These are phyloP conservation scores for Deladenus siricidicola DNA, from an alignment of 2,888 invertebrate genomes.

Conservation along the genomic window DNA sequence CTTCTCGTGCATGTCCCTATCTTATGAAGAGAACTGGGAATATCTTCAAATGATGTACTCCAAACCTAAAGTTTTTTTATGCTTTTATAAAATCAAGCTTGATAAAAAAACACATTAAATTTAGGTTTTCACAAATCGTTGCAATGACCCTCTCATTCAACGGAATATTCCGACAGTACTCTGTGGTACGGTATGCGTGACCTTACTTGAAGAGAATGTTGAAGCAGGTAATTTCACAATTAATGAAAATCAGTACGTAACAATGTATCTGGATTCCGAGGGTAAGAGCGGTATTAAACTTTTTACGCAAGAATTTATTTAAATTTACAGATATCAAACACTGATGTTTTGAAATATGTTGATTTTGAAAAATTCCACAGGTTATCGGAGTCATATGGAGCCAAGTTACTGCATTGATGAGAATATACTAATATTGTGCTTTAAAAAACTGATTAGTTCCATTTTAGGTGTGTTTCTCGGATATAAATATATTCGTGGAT, in stretches of 20 bases:
- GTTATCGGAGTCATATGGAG: too few species aligned
- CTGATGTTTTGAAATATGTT: too few species aligned
- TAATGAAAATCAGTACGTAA: too few species aligned
- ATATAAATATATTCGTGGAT: constrained; percentile 52
- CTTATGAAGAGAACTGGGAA: constrained; percentile 47
- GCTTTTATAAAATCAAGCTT: too few species aligned
- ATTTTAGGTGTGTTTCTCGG: constrained; percentile 53
- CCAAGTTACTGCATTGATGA: too few species aligned
- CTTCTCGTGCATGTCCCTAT: constrained; percentile 49
- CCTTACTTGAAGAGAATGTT: constrained; percentile 40
- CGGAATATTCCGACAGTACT: constrained; percentile 40
- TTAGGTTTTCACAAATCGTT: constrained; percentile 49
- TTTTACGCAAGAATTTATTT: not conserved
- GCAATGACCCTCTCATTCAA: constrained; percentile 38
- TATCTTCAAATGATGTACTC: constrained; percentile 43
- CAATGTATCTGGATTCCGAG: too few species aligned
- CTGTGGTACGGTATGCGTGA: constrained; percentile 35
- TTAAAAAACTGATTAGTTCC: too few species aligned
- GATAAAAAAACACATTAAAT: too few species aligned
- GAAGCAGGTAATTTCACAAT: constrained; percentile 53
- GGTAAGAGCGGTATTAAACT: not conserved
- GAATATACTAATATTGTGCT: too few species aligned
- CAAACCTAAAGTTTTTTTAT: constrained; percentile 38
- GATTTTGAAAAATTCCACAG: too few species aligned
- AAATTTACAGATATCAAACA: constrained; percentile 19